Evolutionary conservation across 2,888 invertebrate species (phyloP).

Genomic region (Diaprepes abbreviatus): DNA sequence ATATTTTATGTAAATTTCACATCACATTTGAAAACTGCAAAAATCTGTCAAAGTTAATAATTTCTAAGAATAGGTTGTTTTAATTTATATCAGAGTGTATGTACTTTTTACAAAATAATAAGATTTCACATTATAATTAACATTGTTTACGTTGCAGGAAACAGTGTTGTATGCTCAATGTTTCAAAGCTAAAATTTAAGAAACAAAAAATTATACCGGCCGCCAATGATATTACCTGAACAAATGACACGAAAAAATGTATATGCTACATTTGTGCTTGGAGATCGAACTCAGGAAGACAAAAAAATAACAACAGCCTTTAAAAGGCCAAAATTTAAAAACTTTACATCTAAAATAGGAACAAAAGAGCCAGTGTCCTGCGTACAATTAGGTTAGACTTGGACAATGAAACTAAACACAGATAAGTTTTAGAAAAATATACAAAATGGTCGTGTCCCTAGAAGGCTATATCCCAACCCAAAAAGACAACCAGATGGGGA

Average conservation of each 20-base stretch:
- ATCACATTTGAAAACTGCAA: too few species aligned
- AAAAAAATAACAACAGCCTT: conserved; percentile 60
- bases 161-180: neutral
- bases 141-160: too few species aligned
- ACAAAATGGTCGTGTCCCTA: conserved; percentile 47
- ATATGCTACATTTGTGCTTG: conserved; percentile 62
- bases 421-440: conserved; percentile 27
- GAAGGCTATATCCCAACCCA: conserved; percentile 63
- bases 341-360: conserved; percentile 45
- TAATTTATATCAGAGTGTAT: too few species aligned
- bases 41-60: too few species aligned
- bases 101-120: too few species aligned
- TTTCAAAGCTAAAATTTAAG: neutral
- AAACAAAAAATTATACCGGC: conserved; percentile 3
- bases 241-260: conserved; percentile 39
- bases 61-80: too few species aligned
- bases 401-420: conserved; percentile 24
- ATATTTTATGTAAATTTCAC: too few species aligned
- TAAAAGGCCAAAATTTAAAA: conserved; percentile 51
- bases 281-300: conserved; percentile 68
- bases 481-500: conserved; percentile 61
- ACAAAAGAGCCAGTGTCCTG: conserved; percentile 49
- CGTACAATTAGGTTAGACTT: conserved; percentile 26
- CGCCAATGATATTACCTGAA: conserved; percentile 15
- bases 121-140: too few species aligned